Evolutionary conservation across 1,140 invertebrate genomes (phyloP).

Genomic region (Thaumetopoea pityocampa): DNA sequence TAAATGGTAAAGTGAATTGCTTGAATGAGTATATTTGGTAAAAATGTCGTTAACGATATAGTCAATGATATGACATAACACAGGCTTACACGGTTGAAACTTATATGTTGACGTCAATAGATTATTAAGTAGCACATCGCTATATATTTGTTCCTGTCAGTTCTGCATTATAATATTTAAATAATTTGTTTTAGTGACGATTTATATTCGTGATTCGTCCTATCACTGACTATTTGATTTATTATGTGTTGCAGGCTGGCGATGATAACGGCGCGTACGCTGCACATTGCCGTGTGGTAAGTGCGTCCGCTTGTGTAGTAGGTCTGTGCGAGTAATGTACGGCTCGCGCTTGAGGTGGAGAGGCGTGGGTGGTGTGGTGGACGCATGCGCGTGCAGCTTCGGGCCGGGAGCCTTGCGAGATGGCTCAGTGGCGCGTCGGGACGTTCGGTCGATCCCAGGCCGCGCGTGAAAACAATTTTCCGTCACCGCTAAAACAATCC

Average conservation of each 20-base stretch:
- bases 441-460: constrained; percentile 63
- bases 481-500: constrained; percentile 36
- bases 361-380: constrained; percentile 21
- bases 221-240: constrained; percentile 8
- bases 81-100: too few relatives aligned
- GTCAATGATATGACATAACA: too few relatives aligned
- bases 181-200: constrained; percentile 24
- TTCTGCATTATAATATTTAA: constrained; percentile 13
- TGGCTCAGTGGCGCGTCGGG: constrained; percentile 64
- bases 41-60: too few relatives aligned
- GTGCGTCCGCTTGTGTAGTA: neutral
- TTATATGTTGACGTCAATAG: too few relatives aligned
- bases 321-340: constrained; percentile 18
- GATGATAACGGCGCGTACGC: constrained; percentile 18
- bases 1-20: too few relatives aligned
- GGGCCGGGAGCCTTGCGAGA: constrained; percentile 47
- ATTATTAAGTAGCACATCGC: too few relatives aligned
- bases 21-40: too few relatives aligned
- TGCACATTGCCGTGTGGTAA: constrained; percentile 12
- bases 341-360: constrained; percentile 18
- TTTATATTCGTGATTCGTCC: constrained; percentile 27
- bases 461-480: constrained; percentile 40
- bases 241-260: neutral
- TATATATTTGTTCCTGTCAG: too few relatives aligned
- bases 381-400: constrained; percentile 57